A percentile compares a stretch with the other conserved stretches of the same genome.
phyloP scores from a whole-genome alignment of 2,888 invertebrate species.

The Crossocerus cetratus region DNA sequence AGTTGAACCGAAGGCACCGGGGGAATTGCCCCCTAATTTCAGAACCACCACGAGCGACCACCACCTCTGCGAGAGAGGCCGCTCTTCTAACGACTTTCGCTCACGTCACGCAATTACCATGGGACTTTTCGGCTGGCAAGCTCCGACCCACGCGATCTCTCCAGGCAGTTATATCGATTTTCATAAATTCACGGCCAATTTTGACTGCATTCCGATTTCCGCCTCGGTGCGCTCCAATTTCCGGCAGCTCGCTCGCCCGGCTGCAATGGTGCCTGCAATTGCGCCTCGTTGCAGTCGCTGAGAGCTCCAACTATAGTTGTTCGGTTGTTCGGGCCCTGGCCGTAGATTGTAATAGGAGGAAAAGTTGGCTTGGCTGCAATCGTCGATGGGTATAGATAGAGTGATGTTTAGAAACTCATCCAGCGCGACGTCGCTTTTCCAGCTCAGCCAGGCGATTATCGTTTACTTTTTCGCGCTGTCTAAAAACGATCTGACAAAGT shows the following conservation, averaged over 20 bases:
- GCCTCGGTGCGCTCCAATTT: neutral
- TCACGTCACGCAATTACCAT: conserved; percentile 72
- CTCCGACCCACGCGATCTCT: conserved; percentile 47
- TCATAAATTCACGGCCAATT: conserved; percentile 30
- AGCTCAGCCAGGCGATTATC: no score
- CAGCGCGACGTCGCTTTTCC: no score
- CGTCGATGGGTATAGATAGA: no score
- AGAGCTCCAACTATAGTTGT: no score
- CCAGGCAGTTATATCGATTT: conserved; percentile 60
- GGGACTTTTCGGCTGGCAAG: conserved; percentile 60
- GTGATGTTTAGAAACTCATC: no score
- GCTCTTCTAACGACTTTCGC: conserved; percentile 67
- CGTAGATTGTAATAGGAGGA: no score
- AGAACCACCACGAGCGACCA: conserved; percentile 40
- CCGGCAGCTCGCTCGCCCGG: neutral
- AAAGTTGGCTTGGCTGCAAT: no score
- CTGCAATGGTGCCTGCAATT: no score
- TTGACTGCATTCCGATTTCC: neutral
- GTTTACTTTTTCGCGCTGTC: no score
- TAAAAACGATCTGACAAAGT: no score
- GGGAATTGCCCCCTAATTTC: conserved; percentile 71
- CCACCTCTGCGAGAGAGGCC: conserved; percentile 29
- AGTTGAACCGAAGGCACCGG: conserved; percentile 59
- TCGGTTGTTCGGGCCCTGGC: no score
- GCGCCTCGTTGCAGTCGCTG: no score